Evolutionary conservation across 2,113 vertebrate genomes (phyloP).

Genomic region (Rhinolophus ferrumequinum): DNA sequence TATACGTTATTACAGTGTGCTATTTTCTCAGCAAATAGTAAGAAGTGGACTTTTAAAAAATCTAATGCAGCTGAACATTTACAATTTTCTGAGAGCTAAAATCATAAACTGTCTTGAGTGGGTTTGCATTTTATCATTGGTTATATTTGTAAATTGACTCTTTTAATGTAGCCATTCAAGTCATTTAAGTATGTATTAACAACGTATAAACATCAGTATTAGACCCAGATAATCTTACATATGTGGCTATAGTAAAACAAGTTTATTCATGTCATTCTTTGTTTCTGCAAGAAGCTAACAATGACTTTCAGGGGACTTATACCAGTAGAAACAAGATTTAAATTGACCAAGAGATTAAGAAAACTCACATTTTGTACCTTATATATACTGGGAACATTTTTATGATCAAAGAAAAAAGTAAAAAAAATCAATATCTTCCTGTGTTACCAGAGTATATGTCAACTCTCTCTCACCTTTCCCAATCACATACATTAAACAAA

Average conservation of each 20-base stretch:
- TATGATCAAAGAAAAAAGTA: slow-evolving; percentile 24
- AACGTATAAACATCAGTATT: slow-evolving; percentile 18
- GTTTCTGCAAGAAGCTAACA: slow-evolving; percentile 42
- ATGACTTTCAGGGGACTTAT: slow-evolving; percentile 42
- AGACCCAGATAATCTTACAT: slow-evolving; percentile 2
- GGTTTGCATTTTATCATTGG: slow-evolving; percentile 51
- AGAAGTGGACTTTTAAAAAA: background rate
- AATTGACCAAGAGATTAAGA: slow-evolving; percentile 38
- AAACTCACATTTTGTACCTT: slow-evolving; percentile 5
- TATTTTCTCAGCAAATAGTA: slow-evolving; percentile 43
- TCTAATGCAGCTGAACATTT: slow-evolving; percentile 4
- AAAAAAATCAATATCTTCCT: slow-evolving; percentile 19
- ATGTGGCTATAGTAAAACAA: slow-evolving; percentile 47
- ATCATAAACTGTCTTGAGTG: slow-evolving; percentile 38
- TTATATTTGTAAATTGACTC: slow-evolving; percentile 62
- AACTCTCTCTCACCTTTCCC: background rate
- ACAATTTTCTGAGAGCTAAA: slow-evolving; percentile 42
- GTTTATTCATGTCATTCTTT: slow-evolving; percentile 52
- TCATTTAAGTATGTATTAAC: slow-evolving; percentile 39
- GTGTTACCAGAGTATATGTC: background rate
- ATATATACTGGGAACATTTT: background rate
- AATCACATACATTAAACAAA: background rate
- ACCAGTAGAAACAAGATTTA: slow-evolving; percentile 62
- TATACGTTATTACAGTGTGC: background rate
- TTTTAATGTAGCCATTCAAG: background rate